Percentiles rank a stretch among this genome's conserved stretches.
phyloP scores from a whole-genome alignment of 1,140 invertebrate genomes.

The Sycophaga agraensis region DNA sequence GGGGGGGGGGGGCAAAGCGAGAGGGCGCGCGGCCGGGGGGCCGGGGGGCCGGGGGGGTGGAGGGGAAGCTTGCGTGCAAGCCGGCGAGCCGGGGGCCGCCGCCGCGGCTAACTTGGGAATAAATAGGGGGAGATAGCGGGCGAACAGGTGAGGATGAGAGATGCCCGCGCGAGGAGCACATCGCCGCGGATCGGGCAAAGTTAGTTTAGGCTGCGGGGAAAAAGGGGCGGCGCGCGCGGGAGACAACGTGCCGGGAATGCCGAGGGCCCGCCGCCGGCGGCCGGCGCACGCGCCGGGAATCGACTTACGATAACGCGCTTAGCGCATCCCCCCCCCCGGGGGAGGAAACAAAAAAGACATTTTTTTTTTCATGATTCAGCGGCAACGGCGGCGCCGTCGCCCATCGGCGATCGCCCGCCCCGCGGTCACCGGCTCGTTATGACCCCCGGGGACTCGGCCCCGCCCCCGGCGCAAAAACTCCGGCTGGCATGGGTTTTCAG shows the following conservation, averaged over 20 bases:
- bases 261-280: neutral
- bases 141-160: conserved; percentile 5
- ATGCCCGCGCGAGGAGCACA: no score
- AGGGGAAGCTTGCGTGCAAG: no score
- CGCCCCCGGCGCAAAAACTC: no score
- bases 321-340: neutral
- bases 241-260: conserved; percentile 16
- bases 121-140: conserved; percentile 11
- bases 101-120: no score
- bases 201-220: neutral
- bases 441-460: neutral
- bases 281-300: neutral
- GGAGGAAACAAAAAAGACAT: conserved; percentile 9
- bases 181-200: neutral
- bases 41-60: no score
- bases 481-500: no score
- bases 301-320: conserved; percentile 22
- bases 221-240: neutral
- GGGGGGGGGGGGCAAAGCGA: no score
- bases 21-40: no score
- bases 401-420: neutral
- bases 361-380: conserved; percentile 26
- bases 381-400: neutral
- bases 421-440: neutral
- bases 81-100: no score